These are phyloP conservation scores for Lindbergichthys nudifrons DNA, from an alignment of 2,797 vertebrate genomes.

Conservation along the genomic window DNA sequence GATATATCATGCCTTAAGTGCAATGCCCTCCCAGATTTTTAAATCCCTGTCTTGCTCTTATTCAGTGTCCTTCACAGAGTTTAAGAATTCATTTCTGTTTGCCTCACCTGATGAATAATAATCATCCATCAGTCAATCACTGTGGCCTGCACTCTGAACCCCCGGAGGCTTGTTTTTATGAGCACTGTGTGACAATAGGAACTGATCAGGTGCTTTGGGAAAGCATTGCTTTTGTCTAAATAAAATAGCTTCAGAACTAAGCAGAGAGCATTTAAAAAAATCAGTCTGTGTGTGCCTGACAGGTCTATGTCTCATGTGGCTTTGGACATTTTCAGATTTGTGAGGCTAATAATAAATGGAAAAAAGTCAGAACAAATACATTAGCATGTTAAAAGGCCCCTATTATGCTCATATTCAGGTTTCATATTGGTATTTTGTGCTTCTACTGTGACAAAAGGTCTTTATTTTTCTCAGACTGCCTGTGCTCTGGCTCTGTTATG, in stretches of 20 bases:
- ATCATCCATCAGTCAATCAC: constrained; percentile 34
- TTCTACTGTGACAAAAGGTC: no score
- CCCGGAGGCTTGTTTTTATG: background rate
- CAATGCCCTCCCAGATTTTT: background rate
- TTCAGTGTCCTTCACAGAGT: constrained; percentile 14
- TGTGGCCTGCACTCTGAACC: constrained; percentile 5
- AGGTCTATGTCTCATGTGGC: constrained; percentile 1
- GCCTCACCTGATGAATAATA: constrained; percentile 35
- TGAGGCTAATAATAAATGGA: background rate
- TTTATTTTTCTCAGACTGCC: no score
- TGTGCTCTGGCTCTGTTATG: no score
- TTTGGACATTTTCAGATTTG: constrained; percentile 15
- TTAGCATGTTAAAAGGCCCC: no score
- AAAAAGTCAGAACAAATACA: no score
- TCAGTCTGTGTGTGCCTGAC: background rate
- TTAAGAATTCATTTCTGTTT: constrained; percentile 18
- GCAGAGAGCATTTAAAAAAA: constrained; percentile 11
- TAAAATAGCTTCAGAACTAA: constrained; percentile 8
- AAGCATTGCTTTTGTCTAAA: constrained; percentile 21
- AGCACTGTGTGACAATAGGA: background rate
- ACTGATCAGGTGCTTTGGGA: background rate
- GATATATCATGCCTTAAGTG: background rate
- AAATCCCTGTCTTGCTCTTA: accelerated
- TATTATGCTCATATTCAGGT: no score
- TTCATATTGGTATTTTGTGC: no score